Conservation (phyloP, 2,888 invertebrate species). For the Nephrocerus scutellatus region DNA sequence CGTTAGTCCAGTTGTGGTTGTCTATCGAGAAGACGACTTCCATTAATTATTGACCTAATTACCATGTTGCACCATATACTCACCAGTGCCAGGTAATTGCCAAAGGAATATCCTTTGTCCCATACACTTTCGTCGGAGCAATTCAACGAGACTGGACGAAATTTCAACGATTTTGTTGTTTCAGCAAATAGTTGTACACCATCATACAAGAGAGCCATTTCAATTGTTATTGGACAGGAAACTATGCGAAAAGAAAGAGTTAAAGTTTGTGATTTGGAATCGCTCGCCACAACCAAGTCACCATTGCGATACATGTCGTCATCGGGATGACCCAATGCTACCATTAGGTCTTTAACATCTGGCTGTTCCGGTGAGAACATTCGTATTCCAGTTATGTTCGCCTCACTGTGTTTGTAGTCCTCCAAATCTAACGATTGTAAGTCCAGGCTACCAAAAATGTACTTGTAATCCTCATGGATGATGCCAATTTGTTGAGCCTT, state of each 20-base stretch:
- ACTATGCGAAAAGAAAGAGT: conserved; percentile 31
- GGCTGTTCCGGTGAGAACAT: conserved; percentile 57
- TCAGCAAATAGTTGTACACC: conserved; percentile 73
- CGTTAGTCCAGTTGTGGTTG: conserved; percentile 55
- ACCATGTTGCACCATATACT: background rate
- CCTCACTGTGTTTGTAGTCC: conserved; percentile 70
- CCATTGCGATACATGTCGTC: conserved; percentile 18
- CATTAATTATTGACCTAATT: background rate
- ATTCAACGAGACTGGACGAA: conserved; percentile 49
- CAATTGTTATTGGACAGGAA: conserved; percentile 48
- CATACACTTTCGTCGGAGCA: conserved; percentile 60
- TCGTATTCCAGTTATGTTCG: conserved; percentile 71
- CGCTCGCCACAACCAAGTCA: too few species aligned
- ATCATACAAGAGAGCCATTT: conserved; percentile 77
- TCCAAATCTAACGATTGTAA: conserved; percentile 59
- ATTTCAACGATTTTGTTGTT: conserved; percentile 61
- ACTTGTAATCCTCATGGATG: conserved; percentile 88
- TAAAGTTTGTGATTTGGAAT: too few species aligned
- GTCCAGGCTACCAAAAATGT: conserved; percentile 73
- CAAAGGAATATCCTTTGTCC: conserved; percentile 71
- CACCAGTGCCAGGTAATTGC: conserved; percentile 62
- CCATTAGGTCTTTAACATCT: conserved; percentile 46
- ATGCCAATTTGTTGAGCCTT: conserved; percentile 91
- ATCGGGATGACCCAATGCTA: conserved; percentile 28
- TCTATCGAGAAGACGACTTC: background rate